Conservation (phyloP, 2,797 vertebrate species). For the Pangasius mekongensis region DNA sequence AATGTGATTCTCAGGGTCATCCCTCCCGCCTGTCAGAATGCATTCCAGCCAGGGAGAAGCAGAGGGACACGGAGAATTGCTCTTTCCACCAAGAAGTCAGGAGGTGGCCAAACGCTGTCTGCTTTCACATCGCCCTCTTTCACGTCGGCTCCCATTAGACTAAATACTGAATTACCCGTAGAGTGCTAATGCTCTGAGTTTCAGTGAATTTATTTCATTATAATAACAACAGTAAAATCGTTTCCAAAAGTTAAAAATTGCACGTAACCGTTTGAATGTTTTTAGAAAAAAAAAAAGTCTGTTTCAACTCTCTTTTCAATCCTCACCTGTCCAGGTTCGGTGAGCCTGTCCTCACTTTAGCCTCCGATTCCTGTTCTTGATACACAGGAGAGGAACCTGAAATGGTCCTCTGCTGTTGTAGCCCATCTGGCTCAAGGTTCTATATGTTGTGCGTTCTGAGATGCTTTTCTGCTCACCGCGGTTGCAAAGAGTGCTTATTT, state of each 20-base stretch:
- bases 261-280: background rate
- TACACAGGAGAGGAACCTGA: background rate
- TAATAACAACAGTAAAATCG: background rate
- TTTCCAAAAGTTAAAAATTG: background rate
- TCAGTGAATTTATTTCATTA: background rate
- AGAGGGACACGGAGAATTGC: slow-evolving; percentile 67
- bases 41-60: slow-evolving; percentile 61
- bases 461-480: background rate
- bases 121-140: slow-evolving; percentile 65
- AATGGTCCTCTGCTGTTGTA: background rate
- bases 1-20: slow-evolving; percentile 83
- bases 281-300: background rate
- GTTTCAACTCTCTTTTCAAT: background rate
- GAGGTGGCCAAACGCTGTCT: slow-evolving; percentile 59
- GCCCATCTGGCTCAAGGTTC: background rate
- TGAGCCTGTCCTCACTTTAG: background rate
- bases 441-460: background rate
- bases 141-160: slow-evolving; percentile 66
- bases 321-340: background rate
- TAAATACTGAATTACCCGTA: slow-evolving; percentile 9
- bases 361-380: background rate
- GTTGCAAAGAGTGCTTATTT: background rate
- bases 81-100: slow-evolving; percentile 55
- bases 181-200: background rate
- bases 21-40: slow-evolving; percentile 76